Base-by-base conservation (phyloP, 2,888 invertebrate genomes). In the Acleris holmiana region DNA sequence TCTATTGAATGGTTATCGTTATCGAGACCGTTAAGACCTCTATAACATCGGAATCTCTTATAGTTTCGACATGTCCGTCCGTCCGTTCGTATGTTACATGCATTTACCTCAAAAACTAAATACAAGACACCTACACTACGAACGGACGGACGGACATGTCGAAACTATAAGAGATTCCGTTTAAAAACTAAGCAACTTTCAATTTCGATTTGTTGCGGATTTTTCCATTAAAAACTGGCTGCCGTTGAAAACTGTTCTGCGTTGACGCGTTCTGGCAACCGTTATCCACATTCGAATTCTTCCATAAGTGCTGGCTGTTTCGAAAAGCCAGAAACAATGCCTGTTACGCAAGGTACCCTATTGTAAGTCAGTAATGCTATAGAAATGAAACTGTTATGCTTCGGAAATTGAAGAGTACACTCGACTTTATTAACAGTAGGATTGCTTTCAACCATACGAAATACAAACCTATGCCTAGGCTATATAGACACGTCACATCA, bases 211-310 rank as follows among this genome's bases (percentile, higher is more conserved):
- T 29, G 29, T 29, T 47, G 19, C 10, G 18, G 47, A 4, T 47
- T 47, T 47, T 10, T 10, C 47, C 2, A 10, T 19, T 18, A 47
- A 17, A 18, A 47, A 47, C 4, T 19, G 47, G 17, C 19, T 18
- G 3, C 7, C 10, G 29, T 10, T 8, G 10, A 10, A 10, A 29
- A 19, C 17, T 19, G 19, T 19, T 47, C 10, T 47, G 18, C 18
- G 18, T 17, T 47, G 8, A 47, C 47, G 47, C 47, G 47, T 47
- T 7, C 19, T 18, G 19, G 47, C 10, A 19, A 46, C 8, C 2
- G 8, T 17, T 46, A 18, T 46, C 46, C 46, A 46, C 18, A 46
- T 46, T 46, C 46, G 8, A 47, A 47, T 47, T 47, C 47, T 13
- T 29, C 13, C 17, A 10, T 18, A 47, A 29, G 47, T 18, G 47